These are phyloP conservation scores for Silurus glanis DNA, from an alignment of 2,113 vertebrate genomes.

Conservation along the genomic window DNA sequence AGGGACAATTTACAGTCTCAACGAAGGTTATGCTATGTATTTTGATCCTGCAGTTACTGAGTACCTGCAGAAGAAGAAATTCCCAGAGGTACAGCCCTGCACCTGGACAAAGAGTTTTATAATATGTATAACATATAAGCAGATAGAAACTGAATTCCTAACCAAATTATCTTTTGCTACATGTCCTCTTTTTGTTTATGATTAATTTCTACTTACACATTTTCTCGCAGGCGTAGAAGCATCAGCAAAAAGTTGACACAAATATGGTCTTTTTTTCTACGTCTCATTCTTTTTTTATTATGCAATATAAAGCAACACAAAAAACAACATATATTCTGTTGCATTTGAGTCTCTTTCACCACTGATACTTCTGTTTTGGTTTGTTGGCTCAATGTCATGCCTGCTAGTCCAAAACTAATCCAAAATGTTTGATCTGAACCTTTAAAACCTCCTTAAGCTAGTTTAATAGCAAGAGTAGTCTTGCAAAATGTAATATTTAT, in stretches of 20 bases:
- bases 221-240: neutral
- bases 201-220: neutral
- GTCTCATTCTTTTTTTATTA: neutral
- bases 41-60: slow-evolving; percentile 87
- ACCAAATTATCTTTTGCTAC: neutral
- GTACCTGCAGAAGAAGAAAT: slow-evolving; percentile 93
- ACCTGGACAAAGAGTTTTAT: neutral
- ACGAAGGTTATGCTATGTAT: slow-evolving; percentile 93
- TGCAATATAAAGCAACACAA: neutral
- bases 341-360: neutral
- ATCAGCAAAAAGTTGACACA: neutral
- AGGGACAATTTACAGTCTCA: slow-evolving; percentile 95
- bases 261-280: too few relatives aligned
- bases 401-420: neutral
- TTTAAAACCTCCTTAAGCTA: neutral
- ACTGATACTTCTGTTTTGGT: neutral
- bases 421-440: neutral
- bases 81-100: slow-evolving; percentile 76
- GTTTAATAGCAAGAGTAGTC: neutral
- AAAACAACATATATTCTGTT: neutral
- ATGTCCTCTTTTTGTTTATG: neutral
- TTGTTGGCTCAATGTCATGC: neutral
- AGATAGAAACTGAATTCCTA: neutral
- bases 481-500: neutral
- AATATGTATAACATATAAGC: neutral